Evolutionary conservation across 2,113 vertebrate species (phyloP).

Genomic region (Apteryx owenii): DNA sequence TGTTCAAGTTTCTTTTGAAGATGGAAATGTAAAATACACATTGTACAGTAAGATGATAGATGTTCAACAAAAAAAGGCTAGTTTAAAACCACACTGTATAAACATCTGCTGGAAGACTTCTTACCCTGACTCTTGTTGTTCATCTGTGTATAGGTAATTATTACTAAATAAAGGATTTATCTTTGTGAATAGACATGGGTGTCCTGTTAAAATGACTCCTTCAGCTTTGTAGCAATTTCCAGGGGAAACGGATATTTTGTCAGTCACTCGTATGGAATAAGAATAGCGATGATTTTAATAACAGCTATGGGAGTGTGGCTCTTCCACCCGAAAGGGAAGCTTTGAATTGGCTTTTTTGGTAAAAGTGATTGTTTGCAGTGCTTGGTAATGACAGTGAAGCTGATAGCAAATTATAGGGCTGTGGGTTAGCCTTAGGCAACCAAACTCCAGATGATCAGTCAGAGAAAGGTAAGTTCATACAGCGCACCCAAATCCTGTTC

Average conservation of each 20-base stretch:
- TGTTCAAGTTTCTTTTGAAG: background rate
- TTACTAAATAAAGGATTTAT: slow-evolving; percentile 69
- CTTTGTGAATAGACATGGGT: slow-evolving; percentile 63
- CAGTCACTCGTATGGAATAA: background rate
- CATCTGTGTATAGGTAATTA: slow-evolving; percentile 52
- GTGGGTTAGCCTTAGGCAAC: background rate
- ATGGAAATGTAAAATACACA: background rate
- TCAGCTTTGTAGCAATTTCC: background rate
- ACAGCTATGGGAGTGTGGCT: background rate
- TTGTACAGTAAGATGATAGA: background rate
- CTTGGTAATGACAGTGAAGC: background rate
- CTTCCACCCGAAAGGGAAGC: background rate
- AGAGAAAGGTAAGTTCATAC: background rate
- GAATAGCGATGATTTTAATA: background rate
- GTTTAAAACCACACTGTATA: background rate
- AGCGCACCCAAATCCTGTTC: background rate
- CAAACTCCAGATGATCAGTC: background rate
- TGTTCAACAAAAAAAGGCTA: background rate
- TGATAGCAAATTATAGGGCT: background rate
- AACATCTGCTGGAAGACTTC: background rate
- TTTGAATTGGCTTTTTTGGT: background rate
- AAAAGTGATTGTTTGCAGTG: background rate
- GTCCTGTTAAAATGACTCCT: slow-evolving; percentile 40
- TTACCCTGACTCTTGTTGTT: slow-evolving; percentile 22
- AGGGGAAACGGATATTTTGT: slow-evolving; percentile 31